A percentile compares a stretch with the other conserved stretches of the same genome.
Evolutionary conservation across 1,140 invertebrate species (phyloP).

Genomic region (Varroa destructor): DNA sequence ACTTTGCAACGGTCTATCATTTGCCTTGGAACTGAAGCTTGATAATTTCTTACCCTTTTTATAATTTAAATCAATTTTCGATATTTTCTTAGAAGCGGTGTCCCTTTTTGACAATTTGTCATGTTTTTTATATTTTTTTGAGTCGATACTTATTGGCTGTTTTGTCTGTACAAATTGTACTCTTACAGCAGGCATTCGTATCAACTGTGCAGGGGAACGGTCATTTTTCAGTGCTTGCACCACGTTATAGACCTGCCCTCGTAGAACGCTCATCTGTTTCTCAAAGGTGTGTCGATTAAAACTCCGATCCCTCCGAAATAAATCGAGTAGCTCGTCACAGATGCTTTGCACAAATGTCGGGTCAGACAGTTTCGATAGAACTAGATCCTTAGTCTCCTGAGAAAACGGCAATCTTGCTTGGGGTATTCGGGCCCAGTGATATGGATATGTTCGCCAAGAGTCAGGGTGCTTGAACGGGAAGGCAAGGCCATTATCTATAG

Average conservation of each 20-base stretch:
- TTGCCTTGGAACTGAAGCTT: too few species aligned
- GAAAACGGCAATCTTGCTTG: conserved; percentile 92
- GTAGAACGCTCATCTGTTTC: conserved; percentile 95
- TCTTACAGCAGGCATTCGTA: conserved; percentile 93
- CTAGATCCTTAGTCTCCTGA: conserved; percentile 68
- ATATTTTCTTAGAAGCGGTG: too few species aligned
- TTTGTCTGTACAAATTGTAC: conserved; percentile 50
- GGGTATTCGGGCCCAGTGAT: conserved; percentile 97
- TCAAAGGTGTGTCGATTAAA: conserved; percentile 91
- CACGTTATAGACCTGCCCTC: conserved; percentile 83
- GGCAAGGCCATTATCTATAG: conserved; percentile 96
- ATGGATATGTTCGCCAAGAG: conserved; percentile 97
- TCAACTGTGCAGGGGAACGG: conserved; percentile 86
- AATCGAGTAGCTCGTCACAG: conserved; percentile 81
- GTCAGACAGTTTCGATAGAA: conserved; percentile 80
- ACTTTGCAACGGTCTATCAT: too few species aligned
- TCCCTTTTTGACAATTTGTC: too few species aligned
- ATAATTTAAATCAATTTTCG: too few species aligned
- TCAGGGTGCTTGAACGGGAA: conserved; percentile 99
- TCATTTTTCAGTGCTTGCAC: conserved; percentile 89
- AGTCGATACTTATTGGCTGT: too few species aligned
- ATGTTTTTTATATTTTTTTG: too few species aligned
- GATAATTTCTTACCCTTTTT: too few species aligned
- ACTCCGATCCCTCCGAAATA: conserved; percentile 93
- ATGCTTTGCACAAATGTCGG: conserved; percentile 97